Evolutionary conservation across 2,797 vertebrate genomes (phyloP), one percentile per base, ranked within the genome.

Genomic region (Oreonectes daqikongensis): DNA sequence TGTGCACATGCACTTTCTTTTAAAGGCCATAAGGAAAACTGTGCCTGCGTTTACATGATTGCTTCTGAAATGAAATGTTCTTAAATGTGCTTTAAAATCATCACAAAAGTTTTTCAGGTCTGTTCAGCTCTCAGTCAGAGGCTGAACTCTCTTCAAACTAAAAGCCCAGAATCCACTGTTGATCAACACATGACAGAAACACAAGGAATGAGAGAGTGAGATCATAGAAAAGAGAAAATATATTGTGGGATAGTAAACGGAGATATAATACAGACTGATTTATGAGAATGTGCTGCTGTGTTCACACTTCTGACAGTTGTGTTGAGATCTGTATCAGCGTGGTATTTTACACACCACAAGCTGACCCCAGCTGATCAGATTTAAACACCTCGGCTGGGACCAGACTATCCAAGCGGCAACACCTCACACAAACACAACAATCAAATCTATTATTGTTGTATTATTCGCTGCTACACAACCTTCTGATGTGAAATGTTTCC

Each of bases 261-360:
- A 24, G 61, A 52, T 65, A 64, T 50, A 35, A 4, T 9, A 72
- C 30, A 64, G 28, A 66, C 44, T 81, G 77, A 72, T 78, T 78
- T 75, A 75, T 52, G 67, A 73, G 72, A 69, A 77, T 38, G 65
- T 32, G 2, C 28, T 26, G 42, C 28, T 28, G 69, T 61, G 48
- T 44, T 48, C 44, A 48, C 18, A 15, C 66, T 68, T 77, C 74
- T 81, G 81, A 82, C 77, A 75, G 75, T 66, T 63, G 61, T 75
- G 66, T 52, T 74, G 75, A 82, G 68, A 79, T 79, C 74, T 77
- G 63, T 66, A 83, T 82, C 78, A 66, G 68, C 42, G 35, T 75
- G 63, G 26, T 77, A 59, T 79, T 81, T 77, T 72, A 79, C 52
- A 64, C 24, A 60, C 28, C 52, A 65, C 66, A 35, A 69, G 78